Conservation (phyloP, 2,888 invertebrate genomes). For the Tortrix viridana region DNA sequence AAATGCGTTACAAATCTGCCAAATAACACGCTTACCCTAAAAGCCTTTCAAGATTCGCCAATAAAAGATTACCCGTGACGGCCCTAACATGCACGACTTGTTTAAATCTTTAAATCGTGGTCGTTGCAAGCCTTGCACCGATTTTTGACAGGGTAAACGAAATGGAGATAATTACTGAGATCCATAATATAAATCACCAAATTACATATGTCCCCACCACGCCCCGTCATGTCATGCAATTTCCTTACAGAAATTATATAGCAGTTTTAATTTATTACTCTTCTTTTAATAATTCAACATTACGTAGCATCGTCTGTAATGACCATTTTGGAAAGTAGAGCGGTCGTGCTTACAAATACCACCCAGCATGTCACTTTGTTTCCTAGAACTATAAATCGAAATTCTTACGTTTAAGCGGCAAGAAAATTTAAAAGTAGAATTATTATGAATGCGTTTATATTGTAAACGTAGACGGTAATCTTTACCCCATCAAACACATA, state of each 20-base stretch:
- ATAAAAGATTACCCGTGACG: conserved; percentile 65
- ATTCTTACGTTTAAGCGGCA: conserved; percentile 13
- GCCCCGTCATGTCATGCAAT: conserved; percentile 75
- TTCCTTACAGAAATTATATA: conserved; percentile 74
- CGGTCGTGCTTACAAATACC: conserved; percentile 28
- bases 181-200: conserved; percentile 74
- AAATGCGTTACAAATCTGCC: conserved; percentile 76
- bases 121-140: conserved; percentile 67
- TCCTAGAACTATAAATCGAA: conserved; percentile 31
- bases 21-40: conserved; percentile 74
- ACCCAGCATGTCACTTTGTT: conserved; percentile 34
- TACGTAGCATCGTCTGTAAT: conserved; percentile 38
- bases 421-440: too few relatives aligned
- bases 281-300: conserved; percentile 64
- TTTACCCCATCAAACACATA: too few relatives aligned
- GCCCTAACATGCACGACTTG: conserved; percentile 53
- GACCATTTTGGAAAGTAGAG: conserved; percentile 58
- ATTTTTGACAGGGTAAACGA: conserved; percentile 68
- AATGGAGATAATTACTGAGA: conserved; percentile 60
- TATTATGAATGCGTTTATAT: too few relatives aligned
- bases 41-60: conserved; percentile 72
- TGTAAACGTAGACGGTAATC: too few relatives aligned
- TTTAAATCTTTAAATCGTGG: conserved; percentile 53
- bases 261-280: conserved; percentile 73
- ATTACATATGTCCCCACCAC: conserved; percentile 69